These are phyloP conservation scores for Osedax fenrisi DNA, from an alignment of 2,888 invertebrate species.

Conservation along the genomic window DNA sequence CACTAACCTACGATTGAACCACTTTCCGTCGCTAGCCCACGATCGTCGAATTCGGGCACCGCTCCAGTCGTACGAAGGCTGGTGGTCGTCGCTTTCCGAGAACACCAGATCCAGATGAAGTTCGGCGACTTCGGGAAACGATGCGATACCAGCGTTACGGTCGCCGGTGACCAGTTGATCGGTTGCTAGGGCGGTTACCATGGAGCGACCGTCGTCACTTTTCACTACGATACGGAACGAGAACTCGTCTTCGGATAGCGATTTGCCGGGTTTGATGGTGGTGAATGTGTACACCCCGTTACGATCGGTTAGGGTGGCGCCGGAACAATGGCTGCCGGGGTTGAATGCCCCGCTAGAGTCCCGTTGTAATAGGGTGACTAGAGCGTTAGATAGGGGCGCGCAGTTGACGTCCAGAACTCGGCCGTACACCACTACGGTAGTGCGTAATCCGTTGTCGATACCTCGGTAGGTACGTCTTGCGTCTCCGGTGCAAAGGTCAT, in stretches of 20 bases:
- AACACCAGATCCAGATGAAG: not conserved
- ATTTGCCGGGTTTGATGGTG: not conserved
- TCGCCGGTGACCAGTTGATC: not conserved
- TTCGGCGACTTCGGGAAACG: not conserved
- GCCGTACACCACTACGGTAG: slow-evolving; percentile 6
- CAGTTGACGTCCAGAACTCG: slow-evolving; percentile 5
- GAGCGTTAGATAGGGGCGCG: not conserved
- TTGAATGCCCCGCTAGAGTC: not conserved
- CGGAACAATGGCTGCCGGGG: not conserved
- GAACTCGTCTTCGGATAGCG: not conserved
- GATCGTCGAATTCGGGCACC: not conserved
- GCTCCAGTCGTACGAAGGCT: not conserved
- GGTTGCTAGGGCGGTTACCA: not conserved
- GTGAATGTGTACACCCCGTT: slow-evolving; percentile 3
- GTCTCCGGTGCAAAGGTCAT: not conserved
- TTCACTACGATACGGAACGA: no score
- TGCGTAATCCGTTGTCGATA: not conserved
- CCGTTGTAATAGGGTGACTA: slow-evolving; percentile 3
- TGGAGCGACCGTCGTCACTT: no score
- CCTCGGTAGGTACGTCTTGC: not conserved
- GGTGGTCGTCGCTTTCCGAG: no score
- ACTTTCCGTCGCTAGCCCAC: not conserved
- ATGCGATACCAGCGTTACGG: not conserved
- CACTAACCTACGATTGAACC: not conserved
- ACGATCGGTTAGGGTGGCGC: not conserved